These are phyloP conservation scores for Galerucella pusilla DNA, from an alignment of 2,888 invertebrate species.

Conservation along the genomic window DNA sequence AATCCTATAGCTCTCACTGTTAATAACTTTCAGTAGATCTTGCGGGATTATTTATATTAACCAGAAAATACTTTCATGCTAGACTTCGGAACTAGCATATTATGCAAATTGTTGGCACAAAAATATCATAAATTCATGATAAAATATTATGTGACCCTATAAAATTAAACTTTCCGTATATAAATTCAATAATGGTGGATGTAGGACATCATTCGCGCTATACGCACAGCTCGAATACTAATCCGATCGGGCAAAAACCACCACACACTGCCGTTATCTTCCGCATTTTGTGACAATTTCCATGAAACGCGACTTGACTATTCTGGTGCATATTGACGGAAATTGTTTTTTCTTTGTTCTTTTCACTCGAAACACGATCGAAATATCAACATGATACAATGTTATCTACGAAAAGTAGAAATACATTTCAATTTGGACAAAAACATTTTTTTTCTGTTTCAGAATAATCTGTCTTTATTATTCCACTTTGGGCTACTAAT, in stretches of 20 bases:
- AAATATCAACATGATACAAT: background rate
- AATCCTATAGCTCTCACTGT: too few species aligned
- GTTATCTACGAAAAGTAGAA: background rate
- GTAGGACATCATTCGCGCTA: background rate
- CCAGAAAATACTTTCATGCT: too few species aligned
- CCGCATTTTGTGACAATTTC: slow-evolving; percentile 2
- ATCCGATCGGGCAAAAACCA: background rate
- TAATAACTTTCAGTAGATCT: too few species aligned
- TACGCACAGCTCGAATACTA: background rate
- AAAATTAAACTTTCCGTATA: background rate
- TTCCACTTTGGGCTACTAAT: too few species aligned
- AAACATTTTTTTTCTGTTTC: too few species aligned
- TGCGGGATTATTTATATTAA: too few species aligned
- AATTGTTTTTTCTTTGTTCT: slow-evolving; percentile 1
- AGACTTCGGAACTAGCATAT: too few species aligned
- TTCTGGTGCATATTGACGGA: slow-evolving; percentile 1
- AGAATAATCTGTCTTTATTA: too few species aligned
- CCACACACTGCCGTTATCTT: background rate
- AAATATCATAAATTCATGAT: too few species aligned
- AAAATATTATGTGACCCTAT: background rate
- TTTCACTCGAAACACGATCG: background rate
- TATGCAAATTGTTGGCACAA: too few species aligned
- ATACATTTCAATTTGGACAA: background rate
- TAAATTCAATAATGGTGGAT: background rate
- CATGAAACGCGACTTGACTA: slow-evolving; percentile 1